Base-by-base conservation (phyloP, 2,113 vertebrate species). In the Eupsittula cactorum region DNA sequence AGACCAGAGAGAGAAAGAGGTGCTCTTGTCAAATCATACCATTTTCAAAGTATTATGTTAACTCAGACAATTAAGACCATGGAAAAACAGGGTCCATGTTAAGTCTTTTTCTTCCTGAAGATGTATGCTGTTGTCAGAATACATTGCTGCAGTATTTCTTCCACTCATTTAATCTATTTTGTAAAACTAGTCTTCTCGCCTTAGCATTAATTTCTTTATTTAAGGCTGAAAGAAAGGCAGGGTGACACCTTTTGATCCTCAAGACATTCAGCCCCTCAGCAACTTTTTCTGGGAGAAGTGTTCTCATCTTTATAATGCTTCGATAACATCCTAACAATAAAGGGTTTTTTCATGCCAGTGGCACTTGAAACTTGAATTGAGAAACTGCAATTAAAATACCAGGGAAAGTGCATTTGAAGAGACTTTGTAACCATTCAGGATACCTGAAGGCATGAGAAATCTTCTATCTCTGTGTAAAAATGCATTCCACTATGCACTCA, bases 371-470 rank as follows among this genome's bases (percentile, higher is more conserved):
- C 25, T 78, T 59, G 31, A 74, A 81, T 92, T 49, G 35, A 65
- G 94, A 73, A 91, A 83, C 4, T 64, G 49, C 49, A 96, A 95
- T 88, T 96, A 96, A 81, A 85, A 77, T 93, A 88, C 24, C 31
- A 74, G 23, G 23, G 63, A 90, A 92, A 92, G 20, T 24, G 20
- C 84, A 82, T 5, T 50, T 60, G 59, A 64, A 67, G 46, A 73
- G 13, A 75, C 35, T 80, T 86, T 80, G 33, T 33, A 90, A 35
- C 33, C 21, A 33, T 39, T 77, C 79, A 78, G 59, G 15, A 24
- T 46, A 39, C 44, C 64, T 75, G 46, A 70, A 92, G 71, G 49
- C 67, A 86, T 21, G 64, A 90, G 76, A 50, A 85, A 79, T 91
- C 52, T 95, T 65, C 39, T 9, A 62, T 33, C 9, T 87, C 27